Evolutionary conservation across 2,888 invertebrate genomes (phyloP), one percentile per base, ranked within the genome.

Genomic region (Platerodrilus igneus): DNA sequence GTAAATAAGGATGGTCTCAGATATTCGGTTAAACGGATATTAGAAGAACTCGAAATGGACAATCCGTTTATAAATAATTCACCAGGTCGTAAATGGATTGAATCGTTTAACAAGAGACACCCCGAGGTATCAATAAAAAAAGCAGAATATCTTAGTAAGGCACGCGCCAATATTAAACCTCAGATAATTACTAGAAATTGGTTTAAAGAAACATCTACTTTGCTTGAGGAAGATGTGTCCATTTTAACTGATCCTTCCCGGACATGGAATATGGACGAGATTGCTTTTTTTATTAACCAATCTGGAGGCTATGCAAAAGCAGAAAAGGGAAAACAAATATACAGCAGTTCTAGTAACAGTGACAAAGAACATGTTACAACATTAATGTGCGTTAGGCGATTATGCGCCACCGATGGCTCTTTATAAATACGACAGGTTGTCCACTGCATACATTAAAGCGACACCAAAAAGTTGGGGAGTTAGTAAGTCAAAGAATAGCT

Each of bases 241-340:
- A 46, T 50, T 4, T 21, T 53, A 23, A 8, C 52, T 20, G 42
- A 51, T 30, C 45, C 50, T 34, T 45, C 41, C 10, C 22, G 53
- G 14, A 37, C 55, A 4, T 57, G 48, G 26, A 47, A 55, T 41
- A 47, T 52, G 46, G 52, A 57, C 29, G 53, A 57, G 47, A 53
- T 52, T 1, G 47, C 46, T 6, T 41, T 56, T 11, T 43, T 45
- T 37, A 32, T 51, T 6, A 14, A 23, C 28, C 45, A 51, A 32
- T 48, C 40, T 19, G 51, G 52, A 21, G 37, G 45, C 25, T 40
- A 49, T 22, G 42, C 52, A 11, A 34, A 49, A 8, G 55, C 45
- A 7, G 45, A 34, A 18, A 46, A 20, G 29, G 41, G 37, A 9
- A 34, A 31, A 28, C 18, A 23, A 11, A 37, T 43, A 2, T 48